Percentiles rank a stretch among this genome's conserved stretches.
These are phyloP conservation scores for Hoplostethus atlanticus DNA, from an alignment of 2,797 vertebrate species.

Conservation along the genomic window DNA sequence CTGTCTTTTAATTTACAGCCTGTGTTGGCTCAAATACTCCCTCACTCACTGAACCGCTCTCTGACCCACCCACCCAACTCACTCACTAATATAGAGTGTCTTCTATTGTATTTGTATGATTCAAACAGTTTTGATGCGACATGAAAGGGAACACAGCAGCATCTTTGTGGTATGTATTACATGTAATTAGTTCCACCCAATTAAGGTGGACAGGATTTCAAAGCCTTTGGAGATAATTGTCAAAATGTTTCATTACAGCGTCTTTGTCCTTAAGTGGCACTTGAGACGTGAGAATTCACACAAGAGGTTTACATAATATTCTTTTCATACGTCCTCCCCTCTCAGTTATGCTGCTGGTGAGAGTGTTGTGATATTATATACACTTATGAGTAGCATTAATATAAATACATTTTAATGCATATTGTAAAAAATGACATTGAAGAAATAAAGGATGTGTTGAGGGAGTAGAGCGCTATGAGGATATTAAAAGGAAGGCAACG, in stretches of 20 bases:
- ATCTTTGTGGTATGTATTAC: slow-evolving; percentile 10
- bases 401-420: slow-evolving; percentile 17
- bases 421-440: not conserved
- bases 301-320: slow-evolving; percentile 31
- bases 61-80: not conserved
- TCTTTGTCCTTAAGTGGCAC: slow-evolving; percentile 32
- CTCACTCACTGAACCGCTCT: not conserved
- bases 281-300: slow-evolving; percentile 34
- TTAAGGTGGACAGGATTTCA: slow-evolving; percentile 32
- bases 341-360: not conserved
- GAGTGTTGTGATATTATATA: not conserved
- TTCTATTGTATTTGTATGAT: not conserved
- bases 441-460: slow-evolving; percentile 21
- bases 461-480: slow-evolving; percentile 27
- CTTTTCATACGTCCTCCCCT: not conserved
- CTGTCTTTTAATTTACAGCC: slow-evolving; percentile 5
- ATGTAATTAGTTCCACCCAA: slow-evolving; percentile 32
- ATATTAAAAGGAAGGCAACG: slow-evolving; percentile 20
- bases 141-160: not conserved
- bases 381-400: not conserved
- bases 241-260: slow-evolving; percentile 26
- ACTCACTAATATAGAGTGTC: not conserved
- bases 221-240: slow-evolving; percentile 29
- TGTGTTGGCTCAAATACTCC: not conserved
- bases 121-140: not conserved